phyloP scores from a whole-genome alignment of 35 echinoderm and acorn worm genomes.

The Heliocidaris erythrogramma region DNA sequence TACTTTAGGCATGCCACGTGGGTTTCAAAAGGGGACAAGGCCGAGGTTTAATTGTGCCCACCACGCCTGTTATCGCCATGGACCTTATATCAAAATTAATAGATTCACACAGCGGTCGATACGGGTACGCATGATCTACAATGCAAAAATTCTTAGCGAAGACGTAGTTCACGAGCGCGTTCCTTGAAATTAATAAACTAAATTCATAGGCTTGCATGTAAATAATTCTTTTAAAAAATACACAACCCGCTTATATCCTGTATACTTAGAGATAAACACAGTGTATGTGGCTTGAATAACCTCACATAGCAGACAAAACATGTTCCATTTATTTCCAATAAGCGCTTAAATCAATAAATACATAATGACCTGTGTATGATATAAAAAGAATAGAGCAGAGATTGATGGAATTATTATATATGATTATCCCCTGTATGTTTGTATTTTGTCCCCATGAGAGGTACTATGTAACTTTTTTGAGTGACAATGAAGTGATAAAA shows the following conservation, averaged over 20 bases:
- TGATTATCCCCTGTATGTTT: background rate
- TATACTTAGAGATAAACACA: background rate
- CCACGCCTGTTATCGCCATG: no score
- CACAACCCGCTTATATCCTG: background rate
- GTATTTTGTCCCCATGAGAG: background rate
- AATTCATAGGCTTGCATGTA: background rate
- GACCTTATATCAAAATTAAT: no score
- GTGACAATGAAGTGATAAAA: background rate
- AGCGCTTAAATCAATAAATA: no score
- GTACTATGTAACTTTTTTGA: background rate
- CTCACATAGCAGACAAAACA: background rate
- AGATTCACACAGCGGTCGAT: no score
- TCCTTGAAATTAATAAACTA: background rate
- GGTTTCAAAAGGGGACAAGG: no score
- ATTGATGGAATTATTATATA: background rate
- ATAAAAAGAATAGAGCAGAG: no score
- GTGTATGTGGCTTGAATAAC: background rate
- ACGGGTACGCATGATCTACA: background rate
- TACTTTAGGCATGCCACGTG: no score
- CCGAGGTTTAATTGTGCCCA: no score
- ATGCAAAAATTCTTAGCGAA: background rate
- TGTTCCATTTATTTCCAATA: background rate
- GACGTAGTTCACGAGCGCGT: background rate
- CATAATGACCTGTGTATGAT: no score
- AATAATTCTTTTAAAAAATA: background rate